phyloP scores from a whole-genome alignment of 2,113 vertebrate genomes.

The Calcarius ornatus region DNA sequence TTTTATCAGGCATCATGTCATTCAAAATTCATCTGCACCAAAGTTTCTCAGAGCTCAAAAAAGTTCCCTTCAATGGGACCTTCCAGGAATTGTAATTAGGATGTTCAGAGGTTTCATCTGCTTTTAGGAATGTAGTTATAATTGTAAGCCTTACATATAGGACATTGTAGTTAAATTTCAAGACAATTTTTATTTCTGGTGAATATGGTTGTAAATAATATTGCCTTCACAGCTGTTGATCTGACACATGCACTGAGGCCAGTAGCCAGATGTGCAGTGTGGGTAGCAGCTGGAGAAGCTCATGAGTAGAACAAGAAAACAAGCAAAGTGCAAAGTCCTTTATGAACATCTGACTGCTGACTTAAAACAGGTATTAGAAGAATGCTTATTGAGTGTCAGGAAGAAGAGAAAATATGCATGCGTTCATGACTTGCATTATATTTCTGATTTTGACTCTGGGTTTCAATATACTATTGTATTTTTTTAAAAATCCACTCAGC shows the following conservation, averaged over 20 bases:
- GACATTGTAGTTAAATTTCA: neutral
- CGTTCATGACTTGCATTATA: neutral
- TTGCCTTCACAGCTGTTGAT: slow-evolving; percentile 23
- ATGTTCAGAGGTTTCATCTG: neutral
- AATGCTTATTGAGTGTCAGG: neutral
- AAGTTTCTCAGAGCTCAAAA: neutral
- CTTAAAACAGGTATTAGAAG: neutral
- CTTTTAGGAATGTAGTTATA: neutral
- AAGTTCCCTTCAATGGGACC: neutral
- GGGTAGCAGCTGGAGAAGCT: slow-evolving; percentile 19
- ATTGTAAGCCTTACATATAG: neutral
- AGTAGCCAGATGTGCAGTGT: neutral
- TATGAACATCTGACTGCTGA: neutral
- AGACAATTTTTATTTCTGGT: neutral
- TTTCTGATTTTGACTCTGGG: neutral
- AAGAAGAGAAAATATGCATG: neutral
- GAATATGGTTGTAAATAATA: neutral
- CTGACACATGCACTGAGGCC: neutral
- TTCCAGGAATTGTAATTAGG: neutral
- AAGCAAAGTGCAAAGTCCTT: neutral
- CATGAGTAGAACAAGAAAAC: neutral
- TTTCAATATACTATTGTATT: neutral
- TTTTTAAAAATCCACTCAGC: neutral
- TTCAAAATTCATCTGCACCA: neutral
- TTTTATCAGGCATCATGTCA: neutral